A percentile compares a stretch with the other conserved stretches of the same genome.
phyloP scores from a whole-genome alignment of 2,797 vertebrate genomes.

The Macrochelys suwanniensis region DNA sequence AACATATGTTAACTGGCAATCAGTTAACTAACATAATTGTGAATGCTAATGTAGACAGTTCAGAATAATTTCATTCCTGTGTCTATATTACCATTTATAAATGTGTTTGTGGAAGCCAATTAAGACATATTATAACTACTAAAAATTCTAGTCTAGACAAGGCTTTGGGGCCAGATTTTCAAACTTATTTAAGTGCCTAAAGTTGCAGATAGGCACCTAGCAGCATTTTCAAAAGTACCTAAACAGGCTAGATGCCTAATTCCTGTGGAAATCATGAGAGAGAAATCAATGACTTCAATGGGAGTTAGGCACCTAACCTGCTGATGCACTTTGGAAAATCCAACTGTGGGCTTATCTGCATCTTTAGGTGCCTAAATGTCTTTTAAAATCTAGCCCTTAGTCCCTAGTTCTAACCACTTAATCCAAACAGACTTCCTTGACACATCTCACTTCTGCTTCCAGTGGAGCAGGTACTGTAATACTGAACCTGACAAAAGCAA shows the following conservation, averaged over 20 bases:
- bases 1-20: no score
- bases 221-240: not conserved
- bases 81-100: not conserved
- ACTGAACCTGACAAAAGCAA: not conserved
- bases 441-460: not conserved
- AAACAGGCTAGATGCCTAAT: not conserved
- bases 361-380: not conserved
- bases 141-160: not conserved
- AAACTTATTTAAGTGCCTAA: not conserved
- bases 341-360: not conserved
- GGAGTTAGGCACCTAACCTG: not conserved
- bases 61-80: not conserved
- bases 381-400: accelerated
- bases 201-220: not conserved
- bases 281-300: not conserved
- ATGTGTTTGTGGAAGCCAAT: not conserved
- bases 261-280: not conserved
- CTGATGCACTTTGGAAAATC: not conserved
- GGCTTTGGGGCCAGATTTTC: not conserved
- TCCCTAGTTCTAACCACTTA: not conserved
- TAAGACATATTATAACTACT: not conserved
- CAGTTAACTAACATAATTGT: not conserved
- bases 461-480: accelerated
- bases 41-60: not conserved
- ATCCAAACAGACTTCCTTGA: not conserved